Evolutionary conservation across 1,140 invertebrate genomes (phyloP).

Genomic region (Lordiphosa stackelbergi): DNA sequence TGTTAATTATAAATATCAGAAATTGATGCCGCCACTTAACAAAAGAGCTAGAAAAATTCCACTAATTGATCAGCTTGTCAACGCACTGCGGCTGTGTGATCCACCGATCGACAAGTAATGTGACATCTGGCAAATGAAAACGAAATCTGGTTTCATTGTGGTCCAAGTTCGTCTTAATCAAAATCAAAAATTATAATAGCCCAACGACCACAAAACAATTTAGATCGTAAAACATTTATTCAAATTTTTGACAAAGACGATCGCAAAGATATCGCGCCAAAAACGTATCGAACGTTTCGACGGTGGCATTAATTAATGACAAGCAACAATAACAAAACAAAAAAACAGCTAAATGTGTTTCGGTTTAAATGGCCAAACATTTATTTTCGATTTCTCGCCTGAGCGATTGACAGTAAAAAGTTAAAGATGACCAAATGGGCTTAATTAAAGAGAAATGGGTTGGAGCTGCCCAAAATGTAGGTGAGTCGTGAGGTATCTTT

Average conservation of each 20-base stretch:
- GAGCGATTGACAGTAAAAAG: conserved; percentile 32
- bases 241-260: conserved; percentile 46
- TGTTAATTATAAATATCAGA: conserved; percentile 64
- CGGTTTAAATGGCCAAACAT: conserved; percentile 50
- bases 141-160: conserved; percentile 55
- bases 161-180: conserved; percentile 50
- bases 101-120: not conserved
- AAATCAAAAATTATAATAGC: conserved; percentile 29
- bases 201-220: conserved; percentile 38
- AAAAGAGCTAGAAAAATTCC: conserved; percentile 35
- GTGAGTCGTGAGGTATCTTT: not conserved
- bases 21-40: conserved; percentile 55
- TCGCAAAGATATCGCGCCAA: conserved; percentile 43
- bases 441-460: conserved; percentile 55
- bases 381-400: conserved; percentile 24
- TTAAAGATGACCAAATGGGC: conserved; percentile 33
- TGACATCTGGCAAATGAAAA: conserved; percentile 22
- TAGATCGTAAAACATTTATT: conserved; percentile 59
- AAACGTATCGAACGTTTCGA: conserved; percentile 30
- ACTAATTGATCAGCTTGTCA: conserved; percentile 54
- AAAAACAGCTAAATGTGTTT: conserved; percentile 36
- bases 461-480: conserved; percentile 11
- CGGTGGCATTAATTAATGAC: conserved; percentile 53
- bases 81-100: not conserved
- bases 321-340: conserved; percentile 19